Percentiles rank a stretch among this genome's conserved stretches.
Conservation (phyloP, 2,888 invertebrate species). For the Cepaea hortensis region DNA sequence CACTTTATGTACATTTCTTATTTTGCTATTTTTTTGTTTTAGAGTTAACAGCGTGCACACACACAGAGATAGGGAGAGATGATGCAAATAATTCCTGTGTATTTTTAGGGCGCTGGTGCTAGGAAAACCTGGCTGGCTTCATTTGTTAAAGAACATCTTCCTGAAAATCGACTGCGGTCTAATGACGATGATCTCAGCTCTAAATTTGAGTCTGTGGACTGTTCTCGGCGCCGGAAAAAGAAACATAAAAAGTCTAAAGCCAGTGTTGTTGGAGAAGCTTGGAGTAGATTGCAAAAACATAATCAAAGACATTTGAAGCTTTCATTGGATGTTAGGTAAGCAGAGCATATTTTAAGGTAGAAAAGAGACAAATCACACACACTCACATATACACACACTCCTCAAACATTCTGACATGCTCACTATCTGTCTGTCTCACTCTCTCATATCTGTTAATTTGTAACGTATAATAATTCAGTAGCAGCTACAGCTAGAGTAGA, state of each 20-base stretch:
- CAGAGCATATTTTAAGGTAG: no score
- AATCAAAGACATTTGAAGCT: conserved; percentile 19
- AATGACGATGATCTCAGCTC: conserved; percentile 56
- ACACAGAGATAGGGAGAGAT: no score
- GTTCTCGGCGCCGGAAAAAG: conserved; percentile 18
- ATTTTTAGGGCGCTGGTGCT: conserved; percentile 1
- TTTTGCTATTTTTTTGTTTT: no score
- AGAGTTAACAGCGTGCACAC: no score
- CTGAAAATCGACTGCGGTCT: conserved; percentile 50
- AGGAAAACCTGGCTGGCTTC: conserved; percentile 41
- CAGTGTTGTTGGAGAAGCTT: not conserved
- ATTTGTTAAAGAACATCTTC: conserved; percentile 57
- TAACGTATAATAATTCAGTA: no score
- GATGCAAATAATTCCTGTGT: not conserved
- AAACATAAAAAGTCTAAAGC: conserved; percentile 23
- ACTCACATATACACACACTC: no score
- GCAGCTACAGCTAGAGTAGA: no score
- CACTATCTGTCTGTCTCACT: no score
- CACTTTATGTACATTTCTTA: no score
- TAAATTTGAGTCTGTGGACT: conserved; percentile 54
- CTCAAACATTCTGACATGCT: no score
- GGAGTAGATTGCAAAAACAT: not conserved
- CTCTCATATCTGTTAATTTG: no score
- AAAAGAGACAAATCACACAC: no score
- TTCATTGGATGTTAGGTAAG: not conserved